These are phyloP conservation scores for Enteromius trimaculatus DNA, from an alignment of 2,797 vertebrate species.

Conservation along the genomic window DNA sequence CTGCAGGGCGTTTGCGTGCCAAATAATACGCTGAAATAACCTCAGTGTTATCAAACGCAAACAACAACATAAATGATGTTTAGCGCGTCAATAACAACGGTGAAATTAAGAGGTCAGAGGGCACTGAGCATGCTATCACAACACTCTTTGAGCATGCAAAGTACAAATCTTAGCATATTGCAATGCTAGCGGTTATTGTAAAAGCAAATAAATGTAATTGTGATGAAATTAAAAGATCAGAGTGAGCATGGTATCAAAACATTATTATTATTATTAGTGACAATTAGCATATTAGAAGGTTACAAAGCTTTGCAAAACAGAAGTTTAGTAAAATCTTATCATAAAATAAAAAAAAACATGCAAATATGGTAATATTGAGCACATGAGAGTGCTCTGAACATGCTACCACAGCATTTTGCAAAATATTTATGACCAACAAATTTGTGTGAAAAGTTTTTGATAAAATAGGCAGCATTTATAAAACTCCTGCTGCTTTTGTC, in stretches of 20 bases:
- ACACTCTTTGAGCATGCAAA: background rate
- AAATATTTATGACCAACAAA: too few species aligned
- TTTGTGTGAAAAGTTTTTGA: too few species aligned
- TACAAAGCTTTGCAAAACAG: background rate
- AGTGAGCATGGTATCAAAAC: background rate
- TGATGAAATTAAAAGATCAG: background rate
- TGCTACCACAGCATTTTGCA: background rate
- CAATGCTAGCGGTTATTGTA: background rate
- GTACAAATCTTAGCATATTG: background rate
- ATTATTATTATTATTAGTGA: background rate
- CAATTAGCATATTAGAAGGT: background rate
- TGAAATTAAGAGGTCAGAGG: constrained; percentile 7
- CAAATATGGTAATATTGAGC: background rate
- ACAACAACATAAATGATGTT: background rate
- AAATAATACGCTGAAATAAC: constrained; percentile 29
- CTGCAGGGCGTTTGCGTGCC: constrained; percentile 13
- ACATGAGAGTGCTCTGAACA: background rate
- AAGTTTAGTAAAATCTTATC: too few species aligned
- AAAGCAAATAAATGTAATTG: background rate
- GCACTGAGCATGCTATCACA: background rate
- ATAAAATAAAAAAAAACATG: background rate
- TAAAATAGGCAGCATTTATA: too few species aligned
- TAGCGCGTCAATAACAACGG: background rate
- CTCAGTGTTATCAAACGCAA: constrained; percentile 13
- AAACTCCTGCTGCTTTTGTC: too few species aligned